phyloP scores from a whole-genome alignment of 2,888 invertebrate species.

The Idaea biselata region DNA sequence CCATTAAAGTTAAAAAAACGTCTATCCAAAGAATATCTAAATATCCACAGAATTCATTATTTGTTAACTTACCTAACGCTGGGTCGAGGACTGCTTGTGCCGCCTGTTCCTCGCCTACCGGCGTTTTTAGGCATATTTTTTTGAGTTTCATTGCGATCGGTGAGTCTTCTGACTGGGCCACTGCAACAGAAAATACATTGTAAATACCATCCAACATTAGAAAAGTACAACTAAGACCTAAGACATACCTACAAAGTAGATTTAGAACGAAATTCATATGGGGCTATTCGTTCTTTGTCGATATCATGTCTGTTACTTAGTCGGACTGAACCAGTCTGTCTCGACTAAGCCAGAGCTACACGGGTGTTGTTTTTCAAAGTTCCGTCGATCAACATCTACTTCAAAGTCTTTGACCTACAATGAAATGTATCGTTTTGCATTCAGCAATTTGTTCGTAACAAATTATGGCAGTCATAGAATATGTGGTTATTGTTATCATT shows the following conservation, averaged over 20 bases:
- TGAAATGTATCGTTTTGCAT: neutral
- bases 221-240: neutral
- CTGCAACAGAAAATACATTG: slow-evolving; percentile 62
- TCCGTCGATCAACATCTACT: neutral
- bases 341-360: too few species aligned
- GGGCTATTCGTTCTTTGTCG: too few species aligned
- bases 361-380: too few species aligned
- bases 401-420: neutral
- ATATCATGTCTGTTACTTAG: too few species aligned
- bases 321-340: too few species aligned
- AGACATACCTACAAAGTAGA: too few species aligned
- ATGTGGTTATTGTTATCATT: slow-evolving; percentile 18
- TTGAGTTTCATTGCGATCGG: slow-evolving; percentile 86
- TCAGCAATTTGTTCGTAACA: slow-evolving; percentile 8
- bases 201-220: neutral
- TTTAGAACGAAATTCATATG: too few species aligned
- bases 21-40: slow-evolving; percentile 10
- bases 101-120: slow-evolving; percentile 85
- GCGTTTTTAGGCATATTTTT: slow-evolving; percentile 87
- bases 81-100: slow-evolving; percentile 85
- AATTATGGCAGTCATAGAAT: slow-evolving; percentile 6
- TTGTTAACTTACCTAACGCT: slow-evolving; percentile 75
- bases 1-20: neutral
- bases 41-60: slow-evolving; percentile 3
- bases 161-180: slow-evolving; percentile 85